A percentile compares a stretch with the other conserved stretches of the same genome.
Evolutionary conservation across 2,113 vertebrate genomes (phyloP).

Genomic region (Anthoscopus minutus): DNA sequence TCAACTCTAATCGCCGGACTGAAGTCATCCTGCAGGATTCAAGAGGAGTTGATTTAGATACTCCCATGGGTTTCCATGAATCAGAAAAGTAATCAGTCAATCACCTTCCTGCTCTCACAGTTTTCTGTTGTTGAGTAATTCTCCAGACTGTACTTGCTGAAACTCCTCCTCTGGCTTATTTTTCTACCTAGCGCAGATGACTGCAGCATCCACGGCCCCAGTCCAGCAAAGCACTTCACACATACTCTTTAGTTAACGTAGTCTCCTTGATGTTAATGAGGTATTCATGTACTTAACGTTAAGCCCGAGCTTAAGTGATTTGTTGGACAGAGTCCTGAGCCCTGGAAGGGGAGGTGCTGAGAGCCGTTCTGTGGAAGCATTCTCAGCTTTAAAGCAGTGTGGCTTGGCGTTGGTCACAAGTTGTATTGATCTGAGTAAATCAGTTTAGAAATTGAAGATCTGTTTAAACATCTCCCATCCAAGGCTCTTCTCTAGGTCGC

Average conservation of each 20-base stretch:
- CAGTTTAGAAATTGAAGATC: conserved; percentile 2
- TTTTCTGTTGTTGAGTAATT: background rate
- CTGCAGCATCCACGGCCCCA: background rate
- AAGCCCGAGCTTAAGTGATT: conserved; percentile 22
- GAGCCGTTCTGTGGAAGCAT: background rate
- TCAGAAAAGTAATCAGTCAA: conserved; percentile 40
- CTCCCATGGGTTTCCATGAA: conserved; percentile 22
- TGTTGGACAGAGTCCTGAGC: background rate
- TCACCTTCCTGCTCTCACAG: conserved; percentile 11
- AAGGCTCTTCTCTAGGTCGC: background rate
- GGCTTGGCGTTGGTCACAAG: background rate
- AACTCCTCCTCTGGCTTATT: background rate
- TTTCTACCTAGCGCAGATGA: background rate
- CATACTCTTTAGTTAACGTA: background rate
- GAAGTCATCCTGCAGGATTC: conserved; percentile 32
- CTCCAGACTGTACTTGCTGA: background rate
- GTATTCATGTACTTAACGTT: conserved; percentile 15
- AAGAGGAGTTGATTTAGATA: conserved; percentile 18
- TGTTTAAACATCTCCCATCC: background rate
- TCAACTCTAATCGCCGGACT: conserved; percentile 4
- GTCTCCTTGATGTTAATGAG: conserved; percentile 27
- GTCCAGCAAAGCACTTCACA: background rate
- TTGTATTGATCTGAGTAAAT: background rate
- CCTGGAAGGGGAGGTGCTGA: background rate
- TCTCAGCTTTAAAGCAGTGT: background rate